Base-by-base conservation (phyloP, 1,140 invertebrate genomes). In the Drosophila repleta region DNA sequence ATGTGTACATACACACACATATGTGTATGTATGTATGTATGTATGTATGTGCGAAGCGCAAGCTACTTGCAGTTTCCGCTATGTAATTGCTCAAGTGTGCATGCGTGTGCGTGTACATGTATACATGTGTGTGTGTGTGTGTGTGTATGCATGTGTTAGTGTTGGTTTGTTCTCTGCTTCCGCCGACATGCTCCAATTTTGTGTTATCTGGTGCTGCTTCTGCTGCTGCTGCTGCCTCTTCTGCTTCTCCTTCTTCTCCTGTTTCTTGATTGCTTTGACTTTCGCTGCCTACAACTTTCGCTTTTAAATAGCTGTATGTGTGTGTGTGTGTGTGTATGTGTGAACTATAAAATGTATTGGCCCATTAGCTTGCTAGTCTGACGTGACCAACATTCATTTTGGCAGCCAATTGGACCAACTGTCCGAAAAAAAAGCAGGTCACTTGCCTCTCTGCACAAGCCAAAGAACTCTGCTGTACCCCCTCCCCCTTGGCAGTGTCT, bases 371-470 rank as follows among this genome's bases (percentile, higher is more conserved):
- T 11, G n/a, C 57, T 24, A 55, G 32, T 63, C 20, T 85, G 69
- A 87, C 74, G 78, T 81, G 81, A 81, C 77, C 71, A 32, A 46
- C 51, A 48, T 63, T 55, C 64, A 76, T 84, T 79, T 79, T 63
- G 43, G 53, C 51, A 62, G 79, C 49, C 70, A 82, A 74, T 57
- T 58, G 63, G 41, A 48, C 53, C 11, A 37, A 6, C 53, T 17
- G 29, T 29, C 10, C 29, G 20, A 17, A 82, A 35, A 35, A 24
- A 35, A 84, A 85, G 72, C 82, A 87, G 81, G 82, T 85, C 81
- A 85, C 45, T 46, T 21, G 20, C 20, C 45, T 24, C 45, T 24
- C 18, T 10, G 45, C 45, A 21, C 45, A 46, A 21, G 18, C 45
- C 18, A 46, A 10, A 21, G 17, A 18, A 18, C 43, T 11, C 17